Conservation (phyloP, 2,113 vertebrate genomes). For the Channa argus region DNA sequence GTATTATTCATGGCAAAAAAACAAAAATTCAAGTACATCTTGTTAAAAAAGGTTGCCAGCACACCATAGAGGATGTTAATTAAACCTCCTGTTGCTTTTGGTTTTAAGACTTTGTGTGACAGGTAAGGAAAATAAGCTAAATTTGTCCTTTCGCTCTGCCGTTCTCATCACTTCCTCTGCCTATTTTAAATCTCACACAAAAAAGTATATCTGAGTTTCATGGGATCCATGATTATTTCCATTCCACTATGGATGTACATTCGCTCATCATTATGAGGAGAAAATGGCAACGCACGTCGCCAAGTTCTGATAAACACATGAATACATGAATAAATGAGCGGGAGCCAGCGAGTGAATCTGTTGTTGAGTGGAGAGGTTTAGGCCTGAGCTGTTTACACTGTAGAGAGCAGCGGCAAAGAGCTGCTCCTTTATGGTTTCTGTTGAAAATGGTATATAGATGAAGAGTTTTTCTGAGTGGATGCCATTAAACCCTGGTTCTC, state of each 20-base stretch:
- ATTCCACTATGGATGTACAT: conserved; percentile 61
- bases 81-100: conserved; percentile 16
- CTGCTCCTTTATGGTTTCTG: conserved; percentile 53
- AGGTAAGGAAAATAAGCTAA: conserved; percentile 25
- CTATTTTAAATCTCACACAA: conserved; percentile 12
- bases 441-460: conserved; percentile 59
- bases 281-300: conserved; percentile 70
- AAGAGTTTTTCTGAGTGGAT: conserved; percentile 43
- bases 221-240: conserved; percentile 67
- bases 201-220: conserved; percentile 49
- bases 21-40: not conserved
- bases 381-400: conserved; percentile 70
- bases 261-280: conserved; percentile 71
- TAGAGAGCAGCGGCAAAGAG: conserved; percentile 50
- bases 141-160: conserved; percentile 37
- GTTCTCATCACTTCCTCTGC: conserved; percentile 38
- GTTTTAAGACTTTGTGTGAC: not conserved
- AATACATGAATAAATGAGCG: conserved; percentile 80
- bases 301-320: conserved; percentile 80
- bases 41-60: not conserved
- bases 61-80: conserved; percentile 19
- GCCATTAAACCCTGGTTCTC: conserved; percentile 56
- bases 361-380: conserved; percentile 72
- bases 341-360: conserved; percentile 61
- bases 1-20: not conserved